These are phyloP conservation scores for Endomychus coccineus DNA, from an alignment of 2,888 invertebrate species.

Conservation along the genomic window DNA sequence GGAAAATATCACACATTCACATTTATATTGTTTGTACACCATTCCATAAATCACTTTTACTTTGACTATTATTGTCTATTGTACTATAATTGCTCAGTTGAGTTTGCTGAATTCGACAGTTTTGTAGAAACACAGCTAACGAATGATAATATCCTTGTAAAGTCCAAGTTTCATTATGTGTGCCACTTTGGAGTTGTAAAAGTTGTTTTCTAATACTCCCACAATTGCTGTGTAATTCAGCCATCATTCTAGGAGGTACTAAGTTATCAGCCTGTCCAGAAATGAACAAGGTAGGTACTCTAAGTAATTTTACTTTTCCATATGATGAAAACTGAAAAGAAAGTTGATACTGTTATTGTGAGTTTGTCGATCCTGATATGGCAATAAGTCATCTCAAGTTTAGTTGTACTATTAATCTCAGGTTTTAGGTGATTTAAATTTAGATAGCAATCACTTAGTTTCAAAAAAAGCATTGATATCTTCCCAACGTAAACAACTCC, in stretches of 20 bases:
- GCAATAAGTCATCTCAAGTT: no score
- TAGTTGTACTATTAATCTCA: no score
- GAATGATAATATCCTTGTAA: slow-evolving; percentile 68
- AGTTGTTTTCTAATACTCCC: slow-evolving; percentile 70
- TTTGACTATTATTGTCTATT: no score
- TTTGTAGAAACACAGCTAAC: slow-evolving; percentile 49
- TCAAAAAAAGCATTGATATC: no score
- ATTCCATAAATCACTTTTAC: no score
- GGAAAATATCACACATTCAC: no score
- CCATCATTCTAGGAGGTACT: slow-evolving; percentile 88
- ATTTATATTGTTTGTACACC: no score
- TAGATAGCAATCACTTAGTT: no score
- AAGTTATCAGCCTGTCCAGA: slow-evolving; percentile 81
- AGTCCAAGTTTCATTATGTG: slow-evolving; percentile 94
- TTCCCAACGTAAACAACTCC: no score
- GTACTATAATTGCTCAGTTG: slow-evolving; percentile 6
- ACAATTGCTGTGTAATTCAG: slow-evolving; percentile 67
- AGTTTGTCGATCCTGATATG: no score
- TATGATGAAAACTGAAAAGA: slow-evolving; percentile 65
- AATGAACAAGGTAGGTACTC: slow-evolving; percentile 76
- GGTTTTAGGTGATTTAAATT: no score
- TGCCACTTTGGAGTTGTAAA: slow-evolving; percentile 70
- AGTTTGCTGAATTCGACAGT: slow-evolving; percentile 32
- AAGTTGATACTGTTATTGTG: no score
- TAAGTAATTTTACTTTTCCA: slow-evolving; percentile 64